Evolutionary conservation across 64 coral and sea anemone species (phyloP).

Genomic region (Orbicella faveolata): DNA sequence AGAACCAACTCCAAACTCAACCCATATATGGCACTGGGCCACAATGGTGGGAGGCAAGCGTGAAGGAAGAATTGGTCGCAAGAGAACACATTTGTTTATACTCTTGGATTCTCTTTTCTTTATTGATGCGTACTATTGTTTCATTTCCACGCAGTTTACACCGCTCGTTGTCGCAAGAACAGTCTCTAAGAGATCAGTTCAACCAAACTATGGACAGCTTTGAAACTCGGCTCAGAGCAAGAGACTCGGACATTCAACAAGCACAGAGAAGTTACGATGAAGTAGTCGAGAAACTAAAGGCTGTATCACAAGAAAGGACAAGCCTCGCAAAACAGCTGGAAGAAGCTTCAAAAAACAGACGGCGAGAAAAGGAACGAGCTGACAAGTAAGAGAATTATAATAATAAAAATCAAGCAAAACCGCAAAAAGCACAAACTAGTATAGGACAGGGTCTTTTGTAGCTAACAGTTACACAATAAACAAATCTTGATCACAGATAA

Average conservation of each 20-base stretch:
- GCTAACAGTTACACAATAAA: too few species aligned
- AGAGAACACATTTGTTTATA: too few species aligned
- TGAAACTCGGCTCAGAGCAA: conserved; percentile 71
- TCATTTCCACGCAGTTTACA: conserved; percentile 61
- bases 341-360: conserved; percentile 68
- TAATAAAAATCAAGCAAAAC: too few species aligned
- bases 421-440: too few species aligned
- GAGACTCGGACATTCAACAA: conserved; percentile 77
- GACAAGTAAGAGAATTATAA: conserved; percentile 70
- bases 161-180: conserved; percentile 83
- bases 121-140: neutral
- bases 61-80: too few species aligned
- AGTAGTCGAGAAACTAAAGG: conserved; percentile 70
- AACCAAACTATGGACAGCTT: conserved; percentile 98
- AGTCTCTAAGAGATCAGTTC: conserved; percentile 88
- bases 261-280: conserved; percentile 89
- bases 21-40: too few species aligned
- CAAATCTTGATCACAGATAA: too few species aligned
- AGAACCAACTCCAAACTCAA: too few species aligned
- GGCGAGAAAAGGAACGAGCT: conserved; percentile 82
- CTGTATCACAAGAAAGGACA: conserved; percentile 82
- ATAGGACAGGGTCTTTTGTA: too few species aligned
- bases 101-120: too few species aligned
- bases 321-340: conserved; percentile 69
- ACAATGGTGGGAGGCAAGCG: too few species aligned